These are phyloP conservation scores for Himalopsyche tibetana DNA, from an alignment of 2,888 invertebrate species.

Conservation along the genomic window DNA sequence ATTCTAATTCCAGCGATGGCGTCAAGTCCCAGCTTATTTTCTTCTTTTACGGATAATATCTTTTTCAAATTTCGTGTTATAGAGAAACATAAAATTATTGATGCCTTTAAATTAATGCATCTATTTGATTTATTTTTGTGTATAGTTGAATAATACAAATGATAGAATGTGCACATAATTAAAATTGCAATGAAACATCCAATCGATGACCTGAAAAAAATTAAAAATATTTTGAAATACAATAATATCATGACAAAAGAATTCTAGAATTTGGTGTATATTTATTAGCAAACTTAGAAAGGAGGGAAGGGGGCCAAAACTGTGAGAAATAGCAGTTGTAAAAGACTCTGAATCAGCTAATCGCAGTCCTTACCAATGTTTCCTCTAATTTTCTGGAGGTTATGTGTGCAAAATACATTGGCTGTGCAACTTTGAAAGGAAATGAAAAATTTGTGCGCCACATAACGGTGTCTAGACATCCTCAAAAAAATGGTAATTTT, in stretches of 20 bases:
- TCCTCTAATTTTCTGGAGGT: too few species aligned
- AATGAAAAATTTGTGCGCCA: too few species aligned
- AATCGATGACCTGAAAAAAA: constrained; percentile 74
- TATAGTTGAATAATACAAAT: constrained; percentile 70
- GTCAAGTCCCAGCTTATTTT: constrained; percentile 79
- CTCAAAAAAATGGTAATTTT: too few species aligned
- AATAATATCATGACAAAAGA: not conserved
- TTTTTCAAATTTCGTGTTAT: constrained; percentile 78
- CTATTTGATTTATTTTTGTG: constrained; percentile 69
- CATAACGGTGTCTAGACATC: too few species aligned
- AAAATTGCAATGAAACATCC: constrained; percentile 73
- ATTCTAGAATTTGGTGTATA: not conserved
- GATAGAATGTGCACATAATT: constrained; percentile 74
- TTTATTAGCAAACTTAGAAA: too few species aligned
- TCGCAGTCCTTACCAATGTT: not conserved
- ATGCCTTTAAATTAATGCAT: constrained; percentile 67
- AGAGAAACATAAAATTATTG: constrained; percentile 77
- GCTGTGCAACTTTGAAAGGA: too few species aligned
- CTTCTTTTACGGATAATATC: constrained; percentile 77
- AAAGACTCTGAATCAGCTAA: not conserved
- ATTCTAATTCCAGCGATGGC: constrained; percentile 82
- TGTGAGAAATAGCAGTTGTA: too few species aligned
- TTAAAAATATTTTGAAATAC: constrained; percentile 59
- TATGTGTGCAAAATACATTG: too few species aligned
- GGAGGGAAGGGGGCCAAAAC: too few species aligned